Base-by-base conservation (phyloP, 2,113 vertebrate genomes). In the Beaufortia kweichowensis region DNA sequence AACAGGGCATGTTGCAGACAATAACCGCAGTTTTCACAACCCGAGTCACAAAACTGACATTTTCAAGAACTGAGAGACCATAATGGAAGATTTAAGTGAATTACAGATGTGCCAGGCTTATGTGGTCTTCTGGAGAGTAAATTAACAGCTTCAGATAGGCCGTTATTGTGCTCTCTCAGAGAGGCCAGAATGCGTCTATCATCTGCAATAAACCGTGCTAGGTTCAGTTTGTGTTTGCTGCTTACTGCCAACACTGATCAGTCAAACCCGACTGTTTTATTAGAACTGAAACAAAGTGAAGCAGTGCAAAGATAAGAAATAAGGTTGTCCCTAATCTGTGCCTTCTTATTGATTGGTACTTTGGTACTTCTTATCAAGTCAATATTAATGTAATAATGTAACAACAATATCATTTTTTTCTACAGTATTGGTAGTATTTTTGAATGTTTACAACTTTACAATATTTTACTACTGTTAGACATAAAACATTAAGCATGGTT, bases 51-150 rank as follows among this genome's bases (percentile, higher is more conserved):
- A 26, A 48, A 35, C 29, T 35, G 70, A 74, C 56, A 29, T 74
- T 74, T 74, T 74, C 70, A 41, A 60, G 53, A 60, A 61, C 57
- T 74, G 19, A 61, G 57, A 61, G 41, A 53, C 70, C 56, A 74
- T 61, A 46, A 61, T 46, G 39, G 39, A 19, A 74, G 70, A 72
- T 59, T 59, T 41, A 72, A 59, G 55, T 55, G 48, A 56, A 69
- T 72, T 28, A 72, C 69, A 28, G 15, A 41, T 53, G 53, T 59
- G 69, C 53, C 53, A 28, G 3, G 23, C 53, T 59, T 15, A 19
- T 48, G 56, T 7, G 24, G 23, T 57, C 21, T 29, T 28, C 48
- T 35, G 50, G 31, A 59, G 31, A 71, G 33, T 71, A 71, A 71
- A 59, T 61, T 61, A 39, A 28, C 39, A 61, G 33, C 56, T 17